Base-by-base conservation (phyloP, 2,888 invertebrate genomes). In the Steinernema hermaphroditum region DNA sequence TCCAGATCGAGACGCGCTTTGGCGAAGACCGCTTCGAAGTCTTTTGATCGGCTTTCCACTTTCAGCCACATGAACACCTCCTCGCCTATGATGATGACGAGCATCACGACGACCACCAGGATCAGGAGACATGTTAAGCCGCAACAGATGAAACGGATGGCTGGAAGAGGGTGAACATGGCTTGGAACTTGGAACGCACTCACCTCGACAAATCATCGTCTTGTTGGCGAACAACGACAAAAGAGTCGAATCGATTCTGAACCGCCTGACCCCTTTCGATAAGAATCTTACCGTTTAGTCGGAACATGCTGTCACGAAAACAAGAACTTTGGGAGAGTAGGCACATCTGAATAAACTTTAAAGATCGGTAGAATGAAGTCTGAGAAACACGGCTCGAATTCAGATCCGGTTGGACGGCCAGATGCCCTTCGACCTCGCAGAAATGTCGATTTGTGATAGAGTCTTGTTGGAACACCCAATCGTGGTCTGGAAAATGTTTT, bases 181-280 rank as follows among this genome's bases (percentile, higher is more conserved):
- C n/a, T n/a, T n/a, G n/a, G n/a, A n/a, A n/a, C n/a, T n/a, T n/a
- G n/a, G n/a, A 46, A 46, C 4, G 16, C 6, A 19, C 46, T 19
- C 46, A 46, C 46, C 46, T 46, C 46, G 16, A n/a, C 46, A 46
- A 19, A 46, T 16, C 46, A 46, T 46, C n/a, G 4, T 37, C 12
- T 8, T 37, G 37, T 12, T 19, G n/a, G 22, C 46, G 46, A 32
- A 32, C 4, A 34, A 62, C 62, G 4, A 54, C 27, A 27, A 12
- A 24, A 12, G 14, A 49, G 27, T 14, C 27, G 24, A 19, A 62
- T 62, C 62, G 32, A 62, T 62, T 62, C 62, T 2, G 32, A 62
- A 34, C 62, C 2, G 4, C 27, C 16, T 62, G 62, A 62, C 62
- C 62, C 62, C 62, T 16, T 62, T 62, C 62, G 62, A 62, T 62